phyloP scores from a whole-genome alignment of 2,797 vertebrate genomes.

The Novumbra hubbsi region DNA sequence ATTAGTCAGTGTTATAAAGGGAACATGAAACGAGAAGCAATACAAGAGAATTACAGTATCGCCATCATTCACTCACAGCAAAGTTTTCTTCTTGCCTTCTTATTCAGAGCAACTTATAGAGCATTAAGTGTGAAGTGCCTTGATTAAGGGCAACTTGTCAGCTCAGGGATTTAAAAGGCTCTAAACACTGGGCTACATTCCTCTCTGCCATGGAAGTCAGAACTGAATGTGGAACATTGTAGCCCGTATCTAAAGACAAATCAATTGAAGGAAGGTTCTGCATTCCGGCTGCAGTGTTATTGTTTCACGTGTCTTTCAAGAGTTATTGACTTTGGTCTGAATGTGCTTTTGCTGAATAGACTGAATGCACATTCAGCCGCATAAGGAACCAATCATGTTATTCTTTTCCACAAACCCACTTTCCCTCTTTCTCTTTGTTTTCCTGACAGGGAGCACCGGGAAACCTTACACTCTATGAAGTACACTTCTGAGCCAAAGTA shows the following conservation, averaged over 20 bases:
- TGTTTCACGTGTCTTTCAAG: constrained; percentile 16
- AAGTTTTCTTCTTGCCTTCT: no score
- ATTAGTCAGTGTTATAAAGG: background rate
- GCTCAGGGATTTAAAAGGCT: no score
- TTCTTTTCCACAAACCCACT: constrained; percentile 34
- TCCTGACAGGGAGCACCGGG: constrained; percentile 36
- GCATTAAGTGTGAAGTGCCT: no score
- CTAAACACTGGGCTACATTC: background rate
- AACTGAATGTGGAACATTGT: background rate
- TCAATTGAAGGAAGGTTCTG: background rate
- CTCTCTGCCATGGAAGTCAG: background rate
- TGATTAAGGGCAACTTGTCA: no score
- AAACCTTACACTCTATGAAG: constrained; percentile 46
- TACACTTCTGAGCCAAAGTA: constrained; percentile 31
- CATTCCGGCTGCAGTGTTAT: constrained; percentile 10
- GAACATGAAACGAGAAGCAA: background rate
- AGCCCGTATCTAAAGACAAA: background rate
- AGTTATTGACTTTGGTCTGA: constrained; percentile 13
- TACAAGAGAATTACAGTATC: background rate
- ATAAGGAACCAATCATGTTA: constrained; percentile 32
- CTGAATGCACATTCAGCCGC: constrained; percentile 25
- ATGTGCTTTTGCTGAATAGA: constrained; percentile 23
- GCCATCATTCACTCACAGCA: background rate
- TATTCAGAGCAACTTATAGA: no score
- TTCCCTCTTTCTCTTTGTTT: constrained; percentile 35